phyloP scores from a whole-genome alignment of 2,113 vertebrate genomes.

The Python bivittatus region DNA sequence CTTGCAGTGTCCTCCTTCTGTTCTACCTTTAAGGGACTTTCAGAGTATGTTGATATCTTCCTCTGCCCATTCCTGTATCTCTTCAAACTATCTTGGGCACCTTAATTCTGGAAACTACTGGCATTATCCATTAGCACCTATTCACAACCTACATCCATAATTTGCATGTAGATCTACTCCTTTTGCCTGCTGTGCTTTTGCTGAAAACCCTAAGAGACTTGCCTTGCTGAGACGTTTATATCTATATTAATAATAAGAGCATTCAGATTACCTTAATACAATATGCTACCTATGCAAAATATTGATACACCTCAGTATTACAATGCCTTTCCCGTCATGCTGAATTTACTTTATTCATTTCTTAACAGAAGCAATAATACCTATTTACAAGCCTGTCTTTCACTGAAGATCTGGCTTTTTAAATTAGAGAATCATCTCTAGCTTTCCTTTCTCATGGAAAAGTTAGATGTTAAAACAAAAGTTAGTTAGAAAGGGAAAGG shows the following conservation, averaged over 20 bases:
- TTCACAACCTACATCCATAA: not conserved
- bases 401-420: not conserved
- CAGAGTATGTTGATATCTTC: not conserved
- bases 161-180: not conserved
- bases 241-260: not conserved
- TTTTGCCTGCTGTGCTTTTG: not conserved
- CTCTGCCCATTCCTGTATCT: not conserved
- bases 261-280: not conserved
- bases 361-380: not conserved
- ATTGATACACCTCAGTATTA: not conserved
- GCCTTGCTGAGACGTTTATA: not conserved
- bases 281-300: not conserved
- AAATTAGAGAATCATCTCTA: not conserved
- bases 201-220: not conserved
- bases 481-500: not conserved
- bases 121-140: not conserved
- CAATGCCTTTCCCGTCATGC: not conserved
- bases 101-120: not conserved
- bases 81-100: not conserved
- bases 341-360: not conserved
- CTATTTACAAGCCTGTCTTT: not conserved
- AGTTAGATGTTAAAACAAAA: not conserved
- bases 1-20: not conserved
- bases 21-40: not conserved
- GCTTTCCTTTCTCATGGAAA: not conserved